Base-by-base conservation (phyloP, 2,113 vertebrate genomes). In the Holacanthus passer region DNA sequence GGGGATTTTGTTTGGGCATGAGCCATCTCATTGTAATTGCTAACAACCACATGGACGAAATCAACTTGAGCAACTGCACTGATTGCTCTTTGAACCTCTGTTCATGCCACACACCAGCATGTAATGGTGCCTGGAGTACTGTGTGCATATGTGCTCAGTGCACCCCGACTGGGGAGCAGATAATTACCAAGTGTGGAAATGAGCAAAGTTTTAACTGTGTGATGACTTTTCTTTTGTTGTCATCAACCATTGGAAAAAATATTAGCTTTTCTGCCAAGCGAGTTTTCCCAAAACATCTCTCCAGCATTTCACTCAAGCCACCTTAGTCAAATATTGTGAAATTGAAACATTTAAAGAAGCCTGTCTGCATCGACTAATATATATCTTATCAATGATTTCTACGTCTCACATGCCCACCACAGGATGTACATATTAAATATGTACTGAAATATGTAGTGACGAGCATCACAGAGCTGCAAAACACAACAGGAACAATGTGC, bases 1-100 rank as follows among this genome's bases (percentile, higher is more conserved):
- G 67, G 16, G 69, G 58, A 7, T 63, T 66, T 43, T 56, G 66
- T 68, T 70, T 83, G 77, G 82, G 39, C 27, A 20, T 62, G 68
- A 78, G 81, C 73, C 82, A 77, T 83, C 74, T 79, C 48, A 74
- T 77, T 88, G 77, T 83, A 82, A 88, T 80, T 80, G 70, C 70
- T 71, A 81, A 87, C 69, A 81, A 72, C 43, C 70, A 48, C 64
- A 71, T 69, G 80, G 35, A 81, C 60, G 87, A 77, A 82, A 87
- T 84, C 77, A 73, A 71, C 55, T 75, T 60, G 24, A 84, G 39
- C 5, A 22, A 83, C 70, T 82, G 71, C 47, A 60, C 43, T 29
- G 73, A 65, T 65, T 79, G 68, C 76, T 87, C 87, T 84, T 65
- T 86, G 65, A 69, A 80, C 79, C 82, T 74, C n/a, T 66, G 48